phyloP scores from a whole-genome alignment of 1,140 invertebrate genomes.

The Sitophilus oryzae region DNA sequence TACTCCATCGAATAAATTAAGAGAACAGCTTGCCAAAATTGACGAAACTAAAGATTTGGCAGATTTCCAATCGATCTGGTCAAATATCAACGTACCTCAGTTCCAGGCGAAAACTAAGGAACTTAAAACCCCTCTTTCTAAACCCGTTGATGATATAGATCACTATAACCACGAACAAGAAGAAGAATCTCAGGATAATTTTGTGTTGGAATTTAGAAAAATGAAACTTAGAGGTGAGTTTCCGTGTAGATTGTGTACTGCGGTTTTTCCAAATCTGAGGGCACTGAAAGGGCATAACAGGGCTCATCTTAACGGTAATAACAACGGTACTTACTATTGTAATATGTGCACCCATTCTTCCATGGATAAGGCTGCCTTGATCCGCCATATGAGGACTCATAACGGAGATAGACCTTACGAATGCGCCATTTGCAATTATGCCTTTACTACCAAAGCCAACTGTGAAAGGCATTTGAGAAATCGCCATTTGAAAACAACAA shows the following conservation, averaged over 20 bases:
- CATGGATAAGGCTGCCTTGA: constrained; percentile 82
- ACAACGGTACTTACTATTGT: constrained; percentile 75
- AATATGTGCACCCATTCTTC: constrained; percentile 88
- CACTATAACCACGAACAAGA: constrained; percentile 47
- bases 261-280: constrained; percentile 80
- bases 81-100: constrained; percentile 58
- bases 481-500: constrained; percentile 74
- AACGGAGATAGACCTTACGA: constrained; percentile 93
- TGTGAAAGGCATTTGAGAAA: constrained; percentile 86
- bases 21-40: constrained; percentile 30
- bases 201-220: constrained; percentile 70
- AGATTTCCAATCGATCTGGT: constrained; percentile 78
- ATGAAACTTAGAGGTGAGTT: constrained; percentile 86
- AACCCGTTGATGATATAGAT: constrained; percentile 24
- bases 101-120: constrained; percentile 47
- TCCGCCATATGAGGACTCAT: constrained; percentile 86
- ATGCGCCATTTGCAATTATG: constrained; percentile 88
- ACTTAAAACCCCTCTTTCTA: constrained; percentile 42
- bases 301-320: constrained; percentile 64
- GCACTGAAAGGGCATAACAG: constrained; percentile 85
- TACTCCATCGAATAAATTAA: constrained; percentile 19
- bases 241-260: constrained; percentile 77
- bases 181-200: constrained; percentile 74
- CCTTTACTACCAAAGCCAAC: constrained; percentile 93
- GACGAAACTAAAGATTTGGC: constrained; percentile 65